Evolutionary conservation across 2,888 invertebrate genomes (phyloP), one percentile per base, ranked within the genome.

Genomic region (Ametastegia equiseti): DNA sequence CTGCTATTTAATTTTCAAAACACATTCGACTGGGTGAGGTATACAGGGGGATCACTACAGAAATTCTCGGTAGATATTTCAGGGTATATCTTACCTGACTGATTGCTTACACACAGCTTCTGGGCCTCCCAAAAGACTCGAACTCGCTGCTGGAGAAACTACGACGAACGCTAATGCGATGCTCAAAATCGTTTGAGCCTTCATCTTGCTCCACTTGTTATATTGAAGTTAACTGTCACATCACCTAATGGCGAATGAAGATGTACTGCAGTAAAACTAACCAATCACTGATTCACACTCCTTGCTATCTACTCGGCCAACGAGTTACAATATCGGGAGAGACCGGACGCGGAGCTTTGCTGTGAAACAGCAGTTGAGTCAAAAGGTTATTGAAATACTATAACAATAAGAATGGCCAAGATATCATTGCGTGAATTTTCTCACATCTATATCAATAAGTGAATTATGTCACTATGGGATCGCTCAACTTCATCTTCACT

Each of bases 191-290:
- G 13, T 47, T 47, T 3, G 23, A 30, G 23, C 7, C 23, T n/a
- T 27, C 71, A 47, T 71, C 27, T 19, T 23, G n/a, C 27, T 42
- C n/a, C 5, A 5, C 15, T 60, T 1, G 27, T 1, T 47, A 27
- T 15, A 6, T 30, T 30, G 71, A 45, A 30, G 15, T 6, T 2
- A 47, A 4, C 30, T 30, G 27, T 47, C 23, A 3, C 30, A 71
- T 23, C 7, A 45, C 7, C 30, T 47, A 27, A 45, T 71, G 27
- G 13, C 6, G 47, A 47, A 47, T 71, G 30, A 27, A 71, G 71
- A 84, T 30, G 60, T 30, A 23, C 15, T 33, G 54, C 89, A 89
- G 1, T 77, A n/a, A 36, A 86, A 86, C 1, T 15, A 15, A 19
- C 13, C 19, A 13, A 19, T 36, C n/a, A 7, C 9, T 60, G 13